Evolutionary conservation across 2,113 vertebrate species (phyloP).

Genomic region (Psammodynastes pulverulentus): DNA sequence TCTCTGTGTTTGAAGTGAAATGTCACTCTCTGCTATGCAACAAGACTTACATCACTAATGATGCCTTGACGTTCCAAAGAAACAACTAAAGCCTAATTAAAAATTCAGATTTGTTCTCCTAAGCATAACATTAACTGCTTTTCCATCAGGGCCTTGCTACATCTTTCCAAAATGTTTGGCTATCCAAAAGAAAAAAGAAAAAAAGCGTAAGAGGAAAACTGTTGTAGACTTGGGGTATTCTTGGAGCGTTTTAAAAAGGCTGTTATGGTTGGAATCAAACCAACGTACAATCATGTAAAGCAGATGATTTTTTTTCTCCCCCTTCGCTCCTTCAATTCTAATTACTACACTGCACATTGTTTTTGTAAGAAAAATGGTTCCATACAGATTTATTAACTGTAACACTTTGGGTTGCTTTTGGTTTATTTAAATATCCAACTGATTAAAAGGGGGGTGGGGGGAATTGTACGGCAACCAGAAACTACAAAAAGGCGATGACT

Average conservation of each 20-base stretch:
- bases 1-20: constrained; percentile 70
- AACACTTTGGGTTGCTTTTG: background rate
- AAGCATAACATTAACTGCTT: constrained; percentile 47
- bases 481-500: background rate
- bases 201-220: constrained; percentile 44
- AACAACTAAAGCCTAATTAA: constrained; percentile 79
- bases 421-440: constrained; percentile 32
- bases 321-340: constrained; percentile 43
- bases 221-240: constrained; percentile 48
- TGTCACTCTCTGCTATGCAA: constrained; percentile 65
- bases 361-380: constrained; percentile 33
- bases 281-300: constrained; percentile 52
- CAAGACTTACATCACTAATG: constrained; percentile 67
- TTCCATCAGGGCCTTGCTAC: constrained; percentile 58
- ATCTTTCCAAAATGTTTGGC: constrained; percentile 44
- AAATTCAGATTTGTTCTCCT: constrained; percentile 78
- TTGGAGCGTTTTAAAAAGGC: constrained; percentile 51
- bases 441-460: background rate
- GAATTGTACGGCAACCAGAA: constrained; percentile 1
- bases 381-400: constrained; percentile 16
- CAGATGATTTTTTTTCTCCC: constrained; percentile 59
- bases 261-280: constrained; percentile 56
- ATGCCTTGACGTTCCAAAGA: constrained; percentile 77
- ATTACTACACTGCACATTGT: constrained; percentile 36
- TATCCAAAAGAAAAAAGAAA: constrained; percentile 3